Evolutionary conservation across 2,113 vertebrate genomes (phyloP), one percentile per base, ranked within the genome.

Genomic region (Lepidothrix coronata): DNA sequence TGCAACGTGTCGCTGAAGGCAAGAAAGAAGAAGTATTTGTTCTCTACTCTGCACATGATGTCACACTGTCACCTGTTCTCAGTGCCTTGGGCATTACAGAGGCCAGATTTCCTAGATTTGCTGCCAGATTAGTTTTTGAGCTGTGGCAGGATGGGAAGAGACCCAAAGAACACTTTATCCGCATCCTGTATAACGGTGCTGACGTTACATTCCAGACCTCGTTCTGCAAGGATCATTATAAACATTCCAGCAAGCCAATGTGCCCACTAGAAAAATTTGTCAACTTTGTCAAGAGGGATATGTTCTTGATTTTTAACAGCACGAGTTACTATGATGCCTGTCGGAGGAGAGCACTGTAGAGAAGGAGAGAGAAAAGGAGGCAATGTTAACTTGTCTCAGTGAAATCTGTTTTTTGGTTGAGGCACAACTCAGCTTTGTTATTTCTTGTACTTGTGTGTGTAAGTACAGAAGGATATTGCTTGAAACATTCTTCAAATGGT

Each of bases 91-190:
- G 99, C 39, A 97, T 99, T 66, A 97, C 98, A 11, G 98, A 98
- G 83, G 99, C 99, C 77, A 98, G 98, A 55, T 99, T 99, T 95
- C 99, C 99, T 2, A 98, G 99, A 31, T 99, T 99, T 76, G 99
- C 99, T 3, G 99, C 99, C n/a, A 98, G 99, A 65, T 95, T 99
- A 61, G 98, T 99, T 80, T 99, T 99, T 74, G 99, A 99, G 97
- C 95, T 99, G 73, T 99, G 99, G 99, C 98, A 98, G 85, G 98
- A 99, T 91, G 98, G 96, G 41, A 97, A 98, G 43, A 98, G 97
- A 89, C 96, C 97, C 94, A 91, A 94, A 15, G 97, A 98, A 59
- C 96, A 98, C 75, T 98, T 98, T 19, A 90, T 99, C 79, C 98
- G 99, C 71, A 97, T 99, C 65, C 98, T 99, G 33, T 99, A 99